phyloP scores from a whole-genome alignment of 2,888 invertebrate species.

The Lacanobia wlatinum region DNA sequence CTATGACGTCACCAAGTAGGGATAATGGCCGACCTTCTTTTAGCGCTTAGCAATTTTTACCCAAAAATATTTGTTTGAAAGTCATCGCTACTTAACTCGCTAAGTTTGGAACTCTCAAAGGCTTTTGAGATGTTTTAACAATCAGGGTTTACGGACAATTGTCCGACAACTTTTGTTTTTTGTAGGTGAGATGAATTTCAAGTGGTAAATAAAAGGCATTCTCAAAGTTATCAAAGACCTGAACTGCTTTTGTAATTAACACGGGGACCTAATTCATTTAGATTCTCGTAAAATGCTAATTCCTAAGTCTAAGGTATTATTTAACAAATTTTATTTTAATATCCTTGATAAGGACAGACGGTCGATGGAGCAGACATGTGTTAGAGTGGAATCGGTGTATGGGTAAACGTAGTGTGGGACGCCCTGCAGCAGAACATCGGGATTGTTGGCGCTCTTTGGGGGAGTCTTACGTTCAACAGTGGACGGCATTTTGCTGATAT shows the following conservation, averaged over 20 bases:
- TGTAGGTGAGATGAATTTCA: constrained; percentile 25
- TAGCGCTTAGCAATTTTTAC: constrained; percentile 33
- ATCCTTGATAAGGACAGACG: too few species aligned
- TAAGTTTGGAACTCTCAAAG: constrained; percentile 31
- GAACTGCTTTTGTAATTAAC: not conserved
- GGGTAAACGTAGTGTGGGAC: too few species aligned
- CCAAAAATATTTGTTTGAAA: constrained; percentile 57
- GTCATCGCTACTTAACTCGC: constrained; percentile 31
- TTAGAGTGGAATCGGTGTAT: too few species aligned
- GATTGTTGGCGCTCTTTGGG: too few species aligned
- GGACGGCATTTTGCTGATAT: too few species aligned
- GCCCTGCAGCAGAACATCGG: too few species aligned
- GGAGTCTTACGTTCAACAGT: too few species aligned
- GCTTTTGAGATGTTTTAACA: constrained; percentile 29
- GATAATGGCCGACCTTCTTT: constrained; percentile 50
- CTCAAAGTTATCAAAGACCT: not conserved
- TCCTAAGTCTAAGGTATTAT: too few species aligned
- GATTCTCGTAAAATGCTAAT: not conserved
- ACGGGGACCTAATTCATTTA: not conserved
- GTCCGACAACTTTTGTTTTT: constrained; percentile 22
- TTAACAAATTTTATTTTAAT: too few species aligned
- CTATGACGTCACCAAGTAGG: constrained; percentile 55
- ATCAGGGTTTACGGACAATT: constrained; percentile 30
- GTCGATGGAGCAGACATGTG: too few species aligned
- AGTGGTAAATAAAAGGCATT: constrained; percentile 12